These are phyloP conservation scores for Rhinoptilus africanus DNA, from an alignment of 2,113 vertebrate genomes.

Conservation along the genomic window DNA sequence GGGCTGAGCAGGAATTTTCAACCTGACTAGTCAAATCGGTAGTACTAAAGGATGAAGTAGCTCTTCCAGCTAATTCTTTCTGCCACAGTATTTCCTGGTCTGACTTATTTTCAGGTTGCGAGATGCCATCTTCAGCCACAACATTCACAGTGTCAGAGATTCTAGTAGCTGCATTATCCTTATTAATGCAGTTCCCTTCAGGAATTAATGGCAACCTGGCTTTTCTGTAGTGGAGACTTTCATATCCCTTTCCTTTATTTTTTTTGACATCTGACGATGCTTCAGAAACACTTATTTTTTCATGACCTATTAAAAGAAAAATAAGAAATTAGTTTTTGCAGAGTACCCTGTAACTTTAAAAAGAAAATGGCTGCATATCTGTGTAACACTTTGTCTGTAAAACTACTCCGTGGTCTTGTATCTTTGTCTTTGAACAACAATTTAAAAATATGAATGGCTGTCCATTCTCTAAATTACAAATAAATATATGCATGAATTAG, in stretches of 20 bases:
- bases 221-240: constrained; percentile 68
- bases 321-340: neutral
- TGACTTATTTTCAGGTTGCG: neutral
- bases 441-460: neutral
- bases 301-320: constrained; percentile 65
- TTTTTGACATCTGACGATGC: constrained; percentile 67
- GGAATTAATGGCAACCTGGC: constrained; percentile 22
- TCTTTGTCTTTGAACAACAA: neutral
- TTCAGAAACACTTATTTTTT: constrained; percentile 59
- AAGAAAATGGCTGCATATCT: neutral
- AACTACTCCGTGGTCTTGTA: neutral
- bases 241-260: constrained; percentile 61
- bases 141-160: constrained; percentile 53
- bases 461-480: neutral
- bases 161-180: neutral
- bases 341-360: neutral
- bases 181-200: constrained; percentile 30
- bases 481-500: neutral
- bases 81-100: constrained; percentile 8
- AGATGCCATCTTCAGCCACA: constrained; percentile 51
- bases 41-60: neutral
- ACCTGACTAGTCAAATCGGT: neutral
- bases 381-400: neutral
- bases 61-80: neutral
- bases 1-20: neutral